Base-by-base conservation (phyloP, 1,140 invertebrate genomes). In the Drosophila santomea region DNA sequence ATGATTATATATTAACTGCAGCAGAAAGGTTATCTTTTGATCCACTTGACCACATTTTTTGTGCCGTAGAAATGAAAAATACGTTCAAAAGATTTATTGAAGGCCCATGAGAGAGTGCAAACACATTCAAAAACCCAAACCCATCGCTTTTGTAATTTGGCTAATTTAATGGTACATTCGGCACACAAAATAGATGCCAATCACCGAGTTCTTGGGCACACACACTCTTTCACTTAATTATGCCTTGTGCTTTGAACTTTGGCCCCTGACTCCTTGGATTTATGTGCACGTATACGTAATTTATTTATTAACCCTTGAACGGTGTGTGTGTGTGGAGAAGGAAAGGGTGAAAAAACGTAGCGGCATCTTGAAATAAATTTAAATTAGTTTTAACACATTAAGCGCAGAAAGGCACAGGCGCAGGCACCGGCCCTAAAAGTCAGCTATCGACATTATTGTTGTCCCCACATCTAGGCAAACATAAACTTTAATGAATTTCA, bases 331-430 rank as follows among this genome's bases (percentile, higher is more conserved):
- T 10, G 35, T 36, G 11, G 0, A 4, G 4, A 7, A 10, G 6
- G 66, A 20, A 20, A 20, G 35, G 41, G 44, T 20, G 69, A 35
- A 64, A 78, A 74, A 78, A 69, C 64, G 66, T 75, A 68, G 57
- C 20, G 67, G 84, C 63, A 80, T 88, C 80, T 88, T 84, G 74
- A 89, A 89, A 89, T 89, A 89, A 89, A 89, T 89, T 89, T 89
- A 89, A 89, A 89, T 89, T 89, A 89, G 84, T 89, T 89, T 89
- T 89, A 89, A 84, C 84, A 89, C 80, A 89, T 89, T 89, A 89
- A 80, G 84, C 83, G 83, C 80, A 88, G 79, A 86, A 80, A 80
- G 80, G 84, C 76, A 68, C 20, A 20, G 20, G 20, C 20, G 1
- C 20, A 20, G 20, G 20, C 20, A 20, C 20, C 1, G 59, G 69